These are phyloP conservation scores for Columba guinea DNA, from an alignment of 2,797 vertebrate genomes.

Conservation along the genomic window DNA sequence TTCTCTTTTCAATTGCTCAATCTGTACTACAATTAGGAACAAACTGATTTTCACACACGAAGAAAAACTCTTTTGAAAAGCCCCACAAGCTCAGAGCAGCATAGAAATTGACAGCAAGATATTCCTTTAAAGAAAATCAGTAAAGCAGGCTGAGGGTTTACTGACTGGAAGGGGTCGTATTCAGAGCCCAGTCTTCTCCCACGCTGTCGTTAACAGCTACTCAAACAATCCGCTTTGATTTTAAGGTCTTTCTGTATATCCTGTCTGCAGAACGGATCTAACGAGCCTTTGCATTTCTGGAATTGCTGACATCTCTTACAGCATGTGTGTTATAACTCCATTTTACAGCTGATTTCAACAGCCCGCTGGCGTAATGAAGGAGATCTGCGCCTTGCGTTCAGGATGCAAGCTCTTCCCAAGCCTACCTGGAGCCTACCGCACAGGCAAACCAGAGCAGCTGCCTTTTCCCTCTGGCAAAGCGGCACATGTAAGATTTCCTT, in stretches of 20 bases:
- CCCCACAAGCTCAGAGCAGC: not conserved
- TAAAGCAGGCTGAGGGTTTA: not conserved
- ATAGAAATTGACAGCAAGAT: not conserved
- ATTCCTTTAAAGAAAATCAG: not conserved
- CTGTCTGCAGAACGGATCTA: not conserved
- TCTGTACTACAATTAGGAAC: not conserved
- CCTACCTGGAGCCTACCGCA: too few relatives aligned
- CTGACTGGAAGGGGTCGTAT: not conserved
- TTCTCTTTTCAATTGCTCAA: not conserved
- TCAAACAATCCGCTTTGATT: not conserved
- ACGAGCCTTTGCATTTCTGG: not conserved
- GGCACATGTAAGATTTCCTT: accelerated
- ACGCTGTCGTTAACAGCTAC: not conserved
- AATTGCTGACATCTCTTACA: not conserved
- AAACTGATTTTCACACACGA: not conserved
- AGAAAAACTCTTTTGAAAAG: not conserved
- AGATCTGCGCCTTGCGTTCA: not conserved
- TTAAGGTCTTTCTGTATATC: not conserved
- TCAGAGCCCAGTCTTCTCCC: not conserved
- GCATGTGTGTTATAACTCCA: accelerated
- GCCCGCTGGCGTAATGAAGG: not conserved
- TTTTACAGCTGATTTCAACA: not conserved
- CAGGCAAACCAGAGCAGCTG: not conserved
- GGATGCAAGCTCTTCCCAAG: not conserved
- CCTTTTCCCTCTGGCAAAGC: not conserved